Evolutionary conservation across 2,797 vertebrate genomes (phyloP).

Genomic region (Eremophila alpestris): DNA sequence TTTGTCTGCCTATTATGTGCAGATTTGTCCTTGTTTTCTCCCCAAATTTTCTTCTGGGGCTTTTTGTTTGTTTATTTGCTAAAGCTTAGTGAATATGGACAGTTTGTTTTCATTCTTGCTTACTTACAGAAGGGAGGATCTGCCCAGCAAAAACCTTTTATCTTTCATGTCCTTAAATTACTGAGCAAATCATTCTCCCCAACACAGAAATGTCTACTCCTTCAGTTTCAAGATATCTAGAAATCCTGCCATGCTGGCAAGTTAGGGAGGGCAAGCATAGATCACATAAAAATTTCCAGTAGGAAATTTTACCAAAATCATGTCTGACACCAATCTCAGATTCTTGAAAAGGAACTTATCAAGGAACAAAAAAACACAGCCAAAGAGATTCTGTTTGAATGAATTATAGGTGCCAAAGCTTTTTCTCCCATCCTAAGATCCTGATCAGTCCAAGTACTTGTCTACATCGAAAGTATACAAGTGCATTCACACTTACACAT

Average conservation of each 20-base stretch:
- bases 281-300: background rate
- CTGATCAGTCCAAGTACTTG: background rate
- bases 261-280: background rate
- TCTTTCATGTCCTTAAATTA: background rate
- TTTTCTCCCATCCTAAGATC: background rate
- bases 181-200: background rate
- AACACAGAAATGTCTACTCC: background rate
- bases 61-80: background rate
- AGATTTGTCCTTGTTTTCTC: background rate
- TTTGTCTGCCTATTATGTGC: background rate
- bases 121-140: background rate
- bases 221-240: background rate
- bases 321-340: background rate
- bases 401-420: background rate
- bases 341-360: background rate
- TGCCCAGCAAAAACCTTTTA: background rate
- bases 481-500: background rate
- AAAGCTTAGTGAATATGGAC: background rate
- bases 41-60: fast-evolving
- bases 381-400: background rate
- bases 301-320: background rate
- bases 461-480: background rate
- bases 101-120: background rate
- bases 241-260: background rate
- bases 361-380: background rate